A percentile compares a stretch with the other conserved stretches of the same genome.
Conservation (phyloP, 2,797 vertebrate species). For the Nasua narica region DNA sequence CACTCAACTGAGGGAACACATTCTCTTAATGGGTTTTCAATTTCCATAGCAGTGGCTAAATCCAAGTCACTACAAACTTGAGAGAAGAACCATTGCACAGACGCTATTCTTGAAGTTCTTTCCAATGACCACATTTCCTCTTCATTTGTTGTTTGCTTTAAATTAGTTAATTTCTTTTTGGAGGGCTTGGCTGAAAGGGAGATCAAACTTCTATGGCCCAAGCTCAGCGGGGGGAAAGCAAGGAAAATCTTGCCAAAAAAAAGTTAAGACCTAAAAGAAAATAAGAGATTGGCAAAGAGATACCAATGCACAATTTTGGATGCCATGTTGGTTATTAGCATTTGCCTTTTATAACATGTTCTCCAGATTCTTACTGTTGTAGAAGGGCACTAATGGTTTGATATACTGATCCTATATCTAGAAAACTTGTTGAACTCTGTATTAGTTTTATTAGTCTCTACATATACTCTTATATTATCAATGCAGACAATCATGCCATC, state of each 20-base stretch:
- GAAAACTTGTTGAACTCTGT: not conserved
- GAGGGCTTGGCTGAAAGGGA: not conserved
- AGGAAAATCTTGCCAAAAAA: not conserved
- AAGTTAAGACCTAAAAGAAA: not conserved
- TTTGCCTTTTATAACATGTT: not conserved
- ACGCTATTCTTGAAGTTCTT: not conserved
- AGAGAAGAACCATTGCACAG: not conserved
- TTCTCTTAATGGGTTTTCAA: not conserved
- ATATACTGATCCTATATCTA: not conserved
- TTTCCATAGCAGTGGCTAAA: not conserved
- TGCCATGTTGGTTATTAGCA: not conserved
- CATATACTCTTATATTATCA: not conserved
- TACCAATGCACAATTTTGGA: not conserved
- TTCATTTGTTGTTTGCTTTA: not conserved
- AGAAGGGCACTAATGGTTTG: not conserved
- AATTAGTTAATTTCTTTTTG: not conserved
- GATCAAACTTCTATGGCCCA: not conserved
- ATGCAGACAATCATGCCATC: not conserved
- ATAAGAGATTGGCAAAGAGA: not conserved
- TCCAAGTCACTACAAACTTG: not conserved
- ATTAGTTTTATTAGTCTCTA: slow-evolving; percentile 14
- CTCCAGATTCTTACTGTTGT: not conserved
- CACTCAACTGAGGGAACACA: not conserved
- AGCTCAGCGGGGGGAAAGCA: not conserved
- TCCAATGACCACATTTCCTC: not conserved